Conservation (phyloP, 2,797 vertebrate species). For the Ambastaia sidthimunki region DNA sequence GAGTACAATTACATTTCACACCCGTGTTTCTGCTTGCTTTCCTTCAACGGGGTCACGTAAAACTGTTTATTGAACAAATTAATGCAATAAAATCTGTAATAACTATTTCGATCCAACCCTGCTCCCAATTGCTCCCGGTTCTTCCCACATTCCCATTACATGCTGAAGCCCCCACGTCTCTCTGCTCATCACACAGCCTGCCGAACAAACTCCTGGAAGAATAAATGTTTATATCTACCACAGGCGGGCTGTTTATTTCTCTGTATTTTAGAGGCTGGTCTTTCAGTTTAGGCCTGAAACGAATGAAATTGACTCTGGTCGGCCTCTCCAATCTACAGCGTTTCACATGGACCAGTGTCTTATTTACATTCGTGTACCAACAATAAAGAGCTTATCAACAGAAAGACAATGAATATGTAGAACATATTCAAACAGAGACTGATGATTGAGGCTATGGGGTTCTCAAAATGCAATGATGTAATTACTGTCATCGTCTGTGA, state of each 20-base stretch:
- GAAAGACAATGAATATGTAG: slow-evolving; percentile 36
- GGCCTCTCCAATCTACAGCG: slow-evolving; percentile 44
- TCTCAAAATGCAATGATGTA: slow-evolving; percentile 12
- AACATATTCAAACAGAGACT: not conserved
- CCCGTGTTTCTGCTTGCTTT: slow-evolving; percentile 1
- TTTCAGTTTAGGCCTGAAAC: slow-evolving; percentile 65
- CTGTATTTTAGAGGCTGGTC: slow-evolving; percentile 43
- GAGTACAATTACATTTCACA: slow-evolving; percentile 40
- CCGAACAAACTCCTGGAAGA: slow-evolving; percentile 65
- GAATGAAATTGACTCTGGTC: slow-evolving; percentile 66
- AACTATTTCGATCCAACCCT: slow-evolving; percentile 13
- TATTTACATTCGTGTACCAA: slow-evolving; percentile 15
- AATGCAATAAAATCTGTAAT: slow-evolving; percentile 25
- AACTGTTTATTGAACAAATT: slow-evolving; percentile 11
- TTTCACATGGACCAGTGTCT: slow-evolving; percentile 30
- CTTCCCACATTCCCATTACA: slow-evolving; percentile 5
- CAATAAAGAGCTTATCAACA: slow-evolving; percentile 36
- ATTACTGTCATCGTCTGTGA: slow-evolving; percentile 15
- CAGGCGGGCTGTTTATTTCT: slow-evolving; percentile 63
- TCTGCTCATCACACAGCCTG: slow-evolving; percentile 46
- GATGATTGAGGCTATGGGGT: not conserved
- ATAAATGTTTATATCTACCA: slow-evolving; percentile 74
- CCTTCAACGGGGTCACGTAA: not conserved
- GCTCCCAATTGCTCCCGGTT: not conserved
- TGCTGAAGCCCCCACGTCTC: not conserved